These are phyloP conservation scores for Pollenia angustigena DNA, from an alignment of 2,888 invertebrate species.

Conservation along the genomic window DNA sequence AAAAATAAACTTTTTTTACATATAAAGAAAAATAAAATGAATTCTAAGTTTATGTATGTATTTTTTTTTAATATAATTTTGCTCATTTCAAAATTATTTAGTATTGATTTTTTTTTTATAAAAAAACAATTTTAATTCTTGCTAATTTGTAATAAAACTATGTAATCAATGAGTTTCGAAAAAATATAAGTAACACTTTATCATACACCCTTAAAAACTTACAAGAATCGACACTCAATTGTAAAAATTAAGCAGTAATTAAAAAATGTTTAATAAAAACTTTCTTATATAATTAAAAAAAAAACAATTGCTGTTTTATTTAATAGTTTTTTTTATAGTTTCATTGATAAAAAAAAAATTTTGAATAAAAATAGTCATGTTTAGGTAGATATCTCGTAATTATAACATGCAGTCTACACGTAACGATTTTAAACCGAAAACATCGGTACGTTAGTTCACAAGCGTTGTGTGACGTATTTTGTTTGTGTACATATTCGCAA, in stretches of 20 bases:
- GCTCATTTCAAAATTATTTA: constrained; percentile 57
- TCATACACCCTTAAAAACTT: constrained; percentile 61
- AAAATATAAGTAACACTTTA: constrained; percentile 48
- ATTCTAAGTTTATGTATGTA: constrained; percentile 62
- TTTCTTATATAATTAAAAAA: constrained; percentile 70
- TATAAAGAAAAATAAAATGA: constrained; percentile 53
- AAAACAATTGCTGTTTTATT: constrained; percentile 48
- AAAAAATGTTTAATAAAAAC: constrained; percentile 70
- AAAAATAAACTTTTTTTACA: constrained; percentile 59
- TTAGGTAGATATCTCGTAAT: no score
- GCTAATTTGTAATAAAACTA: constrained; percentile 57
- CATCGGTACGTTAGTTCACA: no score
- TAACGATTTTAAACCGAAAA: no score
- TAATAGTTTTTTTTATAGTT: background rate
- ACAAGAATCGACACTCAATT: constrained; percentile 68
- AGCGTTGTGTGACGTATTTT: no score
- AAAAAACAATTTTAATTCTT: constrained; percentile 59
- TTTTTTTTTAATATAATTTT: constrained; percentile 53
- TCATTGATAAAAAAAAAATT: no score
- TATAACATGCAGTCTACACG: no score
- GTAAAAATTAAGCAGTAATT: constrained; percentile 73
- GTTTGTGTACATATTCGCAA: no score
- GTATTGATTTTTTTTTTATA: constrained; percentile 22
- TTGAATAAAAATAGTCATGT: no score
- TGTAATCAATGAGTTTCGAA: constrained; percentile 63